phyloP scores from a whole-genome alignment of 2,113 vertebrate species.

The Tragelaphus scriptus region DNA sequence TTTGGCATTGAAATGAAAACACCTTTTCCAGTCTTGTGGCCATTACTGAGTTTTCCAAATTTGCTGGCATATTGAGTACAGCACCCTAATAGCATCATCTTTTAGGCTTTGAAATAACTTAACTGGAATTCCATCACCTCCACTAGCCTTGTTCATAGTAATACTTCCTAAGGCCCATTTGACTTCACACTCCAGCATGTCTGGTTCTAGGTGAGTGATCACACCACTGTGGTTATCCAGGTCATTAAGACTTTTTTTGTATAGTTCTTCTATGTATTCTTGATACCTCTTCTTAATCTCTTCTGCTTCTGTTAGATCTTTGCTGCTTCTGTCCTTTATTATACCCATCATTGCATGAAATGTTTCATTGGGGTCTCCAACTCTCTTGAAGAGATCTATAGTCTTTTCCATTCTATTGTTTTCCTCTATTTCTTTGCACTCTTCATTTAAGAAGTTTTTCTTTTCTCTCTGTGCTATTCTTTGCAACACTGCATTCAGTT shows the following conservation, averaged over 20 bases:
- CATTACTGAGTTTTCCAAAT: neutral
- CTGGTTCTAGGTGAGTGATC: neutral
- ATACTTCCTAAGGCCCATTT: neutral
- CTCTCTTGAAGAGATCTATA: neutral
- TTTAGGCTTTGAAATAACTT: neutral
- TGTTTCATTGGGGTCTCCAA: accelerated
- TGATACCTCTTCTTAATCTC: neutral
- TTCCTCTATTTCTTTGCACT: neutral
- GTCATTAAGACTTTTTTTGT: neutral
- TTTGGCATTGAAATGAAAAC: neutral
- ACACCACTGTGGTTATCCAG: neutral
- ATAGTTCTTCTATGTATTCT: neutral
- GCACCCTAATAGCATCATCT: neutral
- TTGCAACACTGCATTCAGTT: neutral
- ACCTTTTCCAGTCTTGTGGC: neutral
- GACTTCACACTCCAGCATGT: neutral
- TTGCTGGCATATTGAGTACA: neutral
- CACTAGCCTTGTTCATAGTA: neutral
- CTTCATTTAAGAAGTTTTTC: neutral
- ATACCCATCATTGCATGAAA: neutral
- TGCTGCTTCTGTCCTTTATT: neutral
- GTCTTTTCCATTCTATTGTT: neutral
- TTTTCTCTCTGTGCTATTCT: neutral
- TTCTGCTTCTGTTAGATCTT: neutral
- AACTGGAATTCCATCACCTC: neutral